Evolutionary conservation across 2,888 invertebrate species (phyloP).

Genomic region (Drosophila antonietae): DNA sequence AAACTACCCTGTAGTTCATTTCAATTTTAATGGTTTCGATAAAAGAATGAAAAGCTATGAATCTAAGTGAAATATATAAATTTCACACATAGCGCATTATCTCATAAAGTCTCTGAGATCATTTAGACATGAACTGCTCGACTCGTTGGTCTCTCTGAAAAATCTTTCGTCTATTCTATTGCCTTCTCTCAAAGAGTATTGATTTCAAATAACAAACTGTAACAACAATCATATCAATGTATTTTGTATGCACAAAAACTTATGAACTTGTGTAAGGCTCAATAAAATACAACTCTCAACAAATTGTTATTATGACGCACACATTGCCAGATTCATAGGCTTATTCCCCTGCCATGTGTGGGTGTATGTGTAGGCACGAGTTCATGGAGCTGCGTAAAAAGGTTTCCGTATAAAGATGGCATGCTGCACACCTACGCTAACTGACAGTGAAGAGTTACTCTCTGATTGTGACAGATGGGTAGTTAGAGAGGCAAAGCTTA

Average conservation of each 20-base stretch:
- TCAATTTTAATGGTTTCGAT: too few species aligned
- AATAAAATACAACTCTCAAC: constrained; percentile 21
- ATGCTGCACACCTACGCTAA: constrained; percentile 20
- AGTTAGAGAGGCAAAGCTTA: constrained; percentile 43
- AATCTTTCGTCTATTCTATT: too few species aligned
- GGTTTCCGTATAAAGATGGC: neutral
- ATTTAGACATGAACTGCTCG: neutral
- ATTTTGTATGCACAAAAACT: constrained; percentile 62
- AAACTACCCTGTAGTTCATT: too few species aligned
- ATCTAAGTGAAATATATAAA: neutral
- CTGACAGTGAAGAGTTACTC: constrained; percentile 23
- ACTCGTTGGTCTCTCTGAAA: neutral
- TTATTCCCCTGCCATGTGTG: constrained; percentile 2
- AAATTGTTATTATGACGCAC: constrained; percentile 43
- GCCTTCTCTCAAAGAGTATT: neutral
- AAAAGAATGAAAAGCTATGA: too few species aligned
- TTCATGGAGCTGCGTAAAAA: too few species aligned
- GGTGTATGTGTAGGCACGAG: neutral
- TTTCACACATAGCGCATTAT: neutral
- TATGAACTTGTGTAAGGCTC: constrained; percentile 63
- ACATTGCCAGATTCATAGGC: constrained; percentile 37
- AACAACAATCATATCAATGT: constrained; percentile 42
- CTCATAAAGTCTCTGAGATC: too few species aligned
- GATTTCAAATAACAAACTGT: constrained; percentile 38
- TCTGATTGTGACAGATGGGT: constrained; percentile 42